phyloP scores from a whole-genome alignment of 2,888 invertebrate species.

The Eucera pruinosa region DNA sequence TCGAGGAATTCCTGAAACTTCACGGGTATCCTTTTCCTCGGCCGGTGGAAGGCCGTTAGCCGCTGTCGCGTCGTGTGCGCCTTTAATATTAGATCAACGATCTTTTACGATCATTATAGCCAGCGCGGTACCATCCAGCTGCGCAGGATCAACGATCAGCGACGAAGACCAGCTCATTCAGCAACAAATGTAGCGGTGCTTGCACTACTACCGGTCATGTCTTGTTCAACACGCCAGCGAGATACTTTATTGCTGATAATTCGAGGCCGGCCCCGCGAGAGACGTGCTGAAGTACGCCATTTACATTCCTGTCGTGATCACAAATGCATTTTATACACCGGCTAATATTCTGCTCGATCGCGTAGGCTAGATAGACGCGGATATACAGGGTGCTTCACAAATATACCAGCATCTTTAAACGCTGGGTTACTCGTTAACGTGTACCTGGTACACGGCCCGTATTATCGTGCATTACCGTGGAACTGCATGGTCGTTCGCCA shows the following conservation, averaged over 20 bases:
- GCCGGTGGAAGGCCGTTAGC: neutral
- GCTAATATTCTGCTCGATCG: conserved; percentile 71
- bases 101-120: conserved; percentile 58
- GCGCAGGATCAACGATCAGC: conserved; percentile 56
- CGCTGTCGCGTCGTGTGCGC: conserved; percentile 11
- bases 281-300: conserved; percentile 67
- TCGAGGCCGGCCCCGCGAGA: conserved; percentile 58
- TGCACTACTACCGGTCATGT: conserved; percentile 68
- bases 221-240: conserved; percentile 70
- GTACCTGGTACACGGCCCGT: too few species aligned
- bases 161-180: conserved; percentile 59
- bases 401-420: neutral
- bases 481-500: neutral
- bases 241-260: conserved; percentile 74
- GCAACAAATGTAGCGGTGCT: conserved; percentile 68
- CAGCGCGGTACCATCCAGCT: conserved; percentile 48
- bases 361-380: conserved; percentile 68
- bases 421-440: neutral
- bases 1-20: conserved; percentile 15
- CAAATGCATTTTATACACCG: conserved; percentile 72
- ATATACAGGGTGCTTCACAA: conserved; percentile 39
- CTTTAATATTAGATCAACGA: conserved; percentile 59
- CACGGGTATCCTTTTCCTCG: neutral
- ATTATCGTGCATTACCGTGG: neutral
- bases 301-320: conserved; percentile 72